Conservation (phyloP, 2,888 invertebrate species). For the Miltochrista miniata region DNA sequence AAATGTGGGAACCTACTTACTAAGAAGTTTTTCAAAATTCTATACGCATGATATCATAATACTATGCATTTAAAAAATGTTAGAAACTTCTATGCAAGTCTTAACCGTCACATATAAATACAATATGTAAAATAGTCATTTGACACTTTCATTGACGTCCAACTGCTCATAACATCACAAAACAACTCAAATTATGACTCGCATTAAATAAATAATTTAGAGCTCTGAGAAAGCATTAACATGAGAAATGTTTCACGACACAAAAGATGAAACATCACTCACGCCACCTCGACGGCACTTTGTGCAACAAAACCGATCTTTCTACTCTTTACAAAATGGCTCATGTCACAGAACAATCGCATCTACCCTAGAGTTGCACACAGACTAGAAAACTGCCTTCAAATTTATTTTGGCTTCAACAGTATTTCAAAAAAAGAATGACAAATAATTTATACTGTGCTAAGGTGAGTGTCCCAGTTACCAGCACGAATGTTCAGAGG, state of each 20-base stretch:
- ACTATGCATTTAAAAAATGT: neutral
- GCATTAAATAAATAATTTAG: conserved; percentile 51
- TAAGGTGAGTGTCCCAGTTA: conserved; percentile 31
- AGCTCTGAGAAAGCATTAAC: conserved; percentile 48
- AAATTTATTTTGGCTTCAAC: neutral
- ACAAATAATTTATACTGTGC: conserved; percentile 28
- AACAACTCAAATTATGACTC: conserved; percentile 37
- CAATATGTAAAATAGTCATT: conserved; percentile 5
- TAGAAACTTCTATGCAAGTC: neutral
- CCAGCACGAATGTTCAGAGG: conserved; percentile 29
- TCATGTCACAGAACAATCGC: conserved; percentile 38
- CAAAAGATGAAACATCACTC: conserved; percentile 51
- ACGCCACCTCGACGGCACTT: conserved; percentile 53
- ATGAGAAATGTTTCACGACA: conserved; percentile 44
- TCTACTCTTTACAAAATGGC: conserved; percentile 47
- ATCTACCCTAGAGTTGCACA: conserved; percentile 32
- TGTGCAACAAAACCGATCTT: conserved; percentile 54
- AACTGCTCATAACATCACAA: conserved; percentile 27
- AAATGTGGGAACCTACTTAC: too few relatives aligned
- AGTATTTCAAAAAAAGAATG: conserved; percentile 11
- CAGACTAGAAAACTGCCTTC: conserved; percentile 22
- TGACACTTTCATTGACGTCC: conserved; percentile 16
- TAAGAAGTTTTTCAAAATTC: too few relatives aligned
- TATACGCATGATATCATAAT: too few relatives aligned
- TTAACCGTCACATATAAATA: neutral